Evolutionary conservation across 2,113 vertebrate species (phyloP).

Genomic region (Junco hyemalis): DNA sequence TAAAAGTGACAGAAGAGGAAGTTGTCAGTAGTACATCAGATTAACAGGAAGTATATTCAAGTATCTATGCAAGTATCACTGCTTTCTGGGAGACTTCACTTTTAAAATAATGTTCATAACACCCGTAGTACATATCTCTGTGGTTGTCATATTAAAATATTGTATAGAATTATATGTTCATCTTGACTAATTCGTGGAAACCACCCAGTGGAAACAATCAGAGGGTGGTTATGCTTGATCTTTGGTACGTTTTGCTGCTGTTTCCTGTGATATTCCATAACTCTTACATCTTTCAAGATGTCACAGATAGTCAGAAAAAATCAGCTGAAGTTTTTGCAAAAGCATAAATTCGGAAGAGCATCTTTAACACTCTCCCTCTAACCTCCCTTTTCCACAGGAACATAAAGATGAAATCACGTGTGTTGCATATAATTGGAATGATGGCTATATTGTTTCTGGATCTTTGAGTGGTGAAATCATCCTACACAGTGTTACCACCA

Average conservation of each 20-base stretch:
- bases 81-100: background rate
- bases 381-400: constrained; percentile 75
- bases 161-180: background rate
- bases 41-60: background rate
- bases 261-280: background rate
- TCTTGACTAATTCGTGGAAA: background rate
- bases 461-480: constrained; percentile 94
- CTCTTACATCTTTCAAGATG: background rate
- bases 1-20: background rate
- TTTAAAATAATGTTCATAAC: background rate
- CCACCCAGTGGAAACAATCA: background rate
- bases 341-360: background rate
- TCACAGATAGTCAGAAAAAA: background rate
- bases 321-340: background rate
- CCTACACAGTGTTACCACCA: constrained; percentile 91
- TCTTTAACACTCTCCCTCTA: background rate
- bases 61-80: background rate
- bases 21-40: background rate
- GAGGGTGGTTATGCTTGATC: background rate
- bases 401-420: constrained; percentile 92
- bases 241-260: background rate
- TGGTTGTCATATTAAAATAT: background rate
- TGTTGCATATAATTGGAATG: constrained; percentile 89
- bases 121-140: background rate
- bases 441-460: constrained; percentile 90